A percentile compares a stretch with the other conserved stretches of the same genome.
Evolutionary conservation across 2,888 invertebrate species (phyloP).

Genomic region (Drosophila setosimentum): DNA sequence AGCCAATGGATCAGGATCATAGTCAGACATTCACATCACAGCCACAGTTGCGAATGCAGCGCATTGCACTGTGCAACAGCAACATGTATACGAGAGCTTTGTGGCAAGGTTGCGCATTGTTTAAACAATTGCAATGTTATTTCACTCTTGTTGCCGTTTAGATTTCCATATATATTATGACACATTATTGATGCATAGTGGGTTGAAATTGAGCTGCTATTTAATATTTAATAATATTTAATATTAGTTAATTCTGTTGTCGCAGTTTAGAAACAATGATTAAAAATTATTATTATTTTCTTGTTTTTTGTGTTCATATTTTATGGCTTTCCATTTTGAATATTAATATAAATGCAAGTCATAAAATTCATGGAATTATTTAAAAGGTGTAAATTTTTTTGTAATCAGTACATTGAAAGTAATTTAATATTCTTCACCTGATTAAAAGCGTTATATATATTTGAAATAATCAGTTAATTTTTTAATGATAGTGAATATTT

Average conservation of each 20-base stretch:
- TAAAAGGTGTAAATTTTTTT: background rate
- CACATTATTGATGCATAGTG: background rate
- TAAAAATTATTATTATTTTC: background rate
- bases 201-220: background rate
- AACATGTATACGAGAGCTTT: background rate
- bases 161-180: background rate
- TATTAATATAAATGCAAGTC: background rate
- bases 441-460: background rate
- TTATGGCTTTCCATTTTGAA: background rate
- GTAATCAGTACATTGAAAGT: background rate
- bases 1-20: slow-evolving; percentile 60
- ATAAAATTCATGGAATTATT: background rate
- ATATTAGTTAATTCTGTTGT: background rate
- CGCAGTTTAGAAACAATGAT: background rate
- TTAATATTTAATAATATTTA: background rate
- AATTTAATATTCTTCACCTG: background rate
- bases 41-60: slow-evolving; percentile 30
- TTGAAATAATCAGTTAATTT: background rate
- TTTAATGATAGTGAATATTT: background rate
- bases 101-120: background rate
- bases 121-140: background rate
- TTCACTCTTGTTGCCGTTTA: background rate
- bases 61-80: slow-evolving; percentile 24
- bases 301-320: too few species aligned
- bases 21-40: slow-evolving; percentile 48